phyloP scores from a whole-genome alignment of 2,888 invertebrate species.

The Hydrotaea diabolus region DNA sequence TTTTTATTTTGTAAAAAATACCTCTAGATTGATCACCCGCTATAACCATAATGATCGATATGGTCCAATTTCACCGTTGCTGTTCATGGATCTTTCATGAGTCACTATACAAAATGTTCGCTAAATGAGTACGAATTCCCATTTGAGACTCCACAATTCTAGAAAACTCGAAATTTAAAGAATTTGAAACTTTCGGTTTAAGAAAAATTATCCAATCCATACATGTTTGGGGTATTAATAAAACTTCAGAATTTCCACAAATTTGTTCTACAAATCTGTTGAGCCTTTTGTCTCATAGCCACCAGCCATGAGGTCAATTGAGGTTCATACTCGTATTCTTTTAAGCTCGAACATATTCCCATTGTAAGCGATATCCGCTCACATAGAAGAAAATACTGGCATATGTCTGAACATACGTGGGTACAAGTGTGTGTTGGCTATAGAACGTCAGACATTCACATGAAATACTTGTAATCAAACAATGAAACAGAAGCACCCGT shows the following conservation, averaged over 20 bases:
- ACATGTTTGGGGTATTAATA: too few species aligned
- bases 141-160: too few species aligned
- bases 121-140: too few species aligned
- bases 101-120: too few species aligned
- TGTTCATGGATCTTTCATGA: too few species aligned
- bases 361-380: conserved; percentile 50
- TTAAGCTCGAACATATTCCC: conserved; percentile 62
- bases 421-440: conserved; percentile 20
- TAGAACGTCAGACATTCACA: conserved; percentile 26
- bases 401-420: conserved; percentile 59
- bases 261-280: conserved; percentile 31
- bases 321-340: conserved; percentile 48
- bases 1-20: too few species aligned
- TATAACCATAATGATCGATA: too few species aligned
- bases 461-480: conserved; percentile 61
- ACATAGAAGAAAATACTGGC: conserved; percentile 50
- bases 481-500: conserved; percentile 40
- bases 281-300: conserved; percentile 18
- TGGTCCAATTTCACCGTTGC: too few species aligned
- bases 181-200: too few species aligned
- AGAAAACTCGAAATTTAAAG: too few species aligned
- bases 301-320: conserved; percentile 40
- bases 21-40: too few species aligned
- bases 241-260: conserved; percentile 39
- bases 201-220: too few species aligned